phyloP scores from a whole-genome alignment of 1,140 invertebrate genomes.

The Drosophila paulistorum region DNA sequence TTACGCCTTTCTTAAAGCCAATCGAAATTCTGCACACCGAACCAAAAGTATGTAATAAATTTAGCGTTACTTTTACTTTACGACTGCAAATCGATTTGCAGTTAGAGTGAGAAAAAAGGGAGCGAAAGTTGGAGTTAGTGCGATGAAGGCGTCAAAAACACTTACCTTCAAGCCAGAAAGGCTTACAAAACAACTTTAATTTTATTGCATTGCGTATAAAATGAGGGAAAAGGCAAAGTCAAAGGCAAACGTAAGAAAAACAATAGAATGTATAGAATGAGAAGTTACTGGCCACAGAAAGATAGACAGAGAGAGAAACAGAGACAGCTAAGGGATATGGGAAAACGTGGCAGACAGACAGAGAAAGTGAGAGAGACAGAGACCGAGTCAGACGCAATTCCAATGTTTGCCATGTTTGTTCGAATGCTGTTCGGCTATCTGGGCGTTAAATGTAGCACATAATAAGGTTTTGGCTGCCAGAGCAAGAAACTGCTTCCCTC shows the following conservation, averaged over 20 bases:
- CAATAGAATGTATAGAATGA: slow-evolving; percentile 13
- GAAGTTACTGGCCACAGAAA: slow-evolving; percentile 13
- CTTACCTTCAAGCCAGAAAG: slow-evolving; percentile 49
- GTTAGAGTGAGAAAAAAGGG: not conserved
- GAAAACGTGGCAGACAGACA: not conserved
- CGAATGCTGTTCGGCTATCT: slow-evolving; percentile 51
- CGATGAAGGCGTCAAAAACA: slow-evolving; percentile 2
- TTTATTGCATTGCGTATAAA: slow-evolving; percentile 66
- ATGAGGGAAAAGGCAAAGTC: slow-evolving; percentile 29
- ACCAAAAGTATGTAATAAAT: slow-evolving; percentile 73
- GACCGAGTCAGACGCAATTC: slow-evolving; percentile 21
- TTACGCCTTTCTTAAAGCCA: slow-evolving; percentile 63
- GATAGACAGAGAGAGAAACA: slow-evolving; percentile 17
- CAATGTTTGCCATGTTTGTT: slow-evolving; percentile 32
- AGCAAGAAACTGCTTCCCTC: slow-evolving; percentile 8
- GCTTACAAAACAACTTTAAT: slow-evolving; percentile 65
- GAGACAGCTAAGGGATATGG: not conserved
- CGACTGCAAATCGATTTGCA: slow-evolving; percentile 70
- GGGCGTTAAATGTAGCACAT: slow-evolving; percentile 80
- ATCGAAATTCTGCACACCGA: slow-evolving; percentile 57
- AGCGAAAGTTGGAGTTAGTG: too few relatives aligned
- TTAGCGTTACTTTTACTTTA: slow-evolving; percentile 64
- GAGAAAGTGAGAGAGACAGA: not conserved
- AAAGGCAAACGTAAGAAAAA: slow-evolving; percentile 23
- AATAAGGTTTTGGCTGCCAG: slow-evolving; percentile 64